phyloP scores from a whole-genome alignment of 2,888 invertebrate genomes.

The Cantharis lateralis region DNA sequence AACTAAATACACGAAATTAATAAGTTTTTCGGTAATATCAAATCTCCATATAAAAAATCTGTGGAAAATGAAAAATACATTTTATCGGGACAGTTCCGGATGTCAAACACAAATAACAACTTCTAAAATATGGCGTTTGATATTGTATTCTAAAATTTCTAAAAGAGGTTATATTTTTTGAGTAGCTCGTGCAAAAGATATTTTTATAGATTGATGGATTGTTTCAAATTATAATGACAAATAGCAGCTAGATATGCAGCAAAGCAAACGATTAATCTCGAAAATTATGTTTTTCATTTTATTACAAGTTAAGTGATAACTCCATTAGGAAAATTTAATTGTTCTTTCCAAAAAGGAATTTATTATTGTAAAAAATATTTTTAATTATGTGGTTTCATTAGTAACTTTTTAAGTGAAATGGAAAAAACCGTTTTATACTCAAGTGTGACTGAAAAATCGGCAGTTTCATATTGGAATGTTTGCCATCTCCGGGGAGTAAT shows the following conservation, averaged over 20 bases:
- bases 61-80: slow-evolving; percentile 2
- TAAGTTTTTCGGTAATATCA: neutral
- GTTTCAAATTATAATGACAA: neutral
- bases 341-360: neutral
- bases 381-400: neutral
- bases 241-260: neutral
- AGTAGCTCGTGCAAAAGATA: neutral
- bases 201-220: slow-evolving; percentile 1
- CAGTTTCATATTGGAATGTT: neutral
- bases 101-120: slow-evolving; percentile 3
- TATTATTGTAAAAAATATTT: neutral
- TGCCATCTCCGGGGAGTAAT: neutral
- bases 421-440: neutral
- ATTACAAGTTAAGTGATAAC: neutral
- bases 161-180: slow-evolving; percentile 1
- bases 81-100: slow-evolving; percentile 4
- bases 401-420: neutral
- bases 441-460: neutral
- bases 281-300: neutral
- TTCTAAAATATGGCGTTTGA: slow-evolving; percentile 2
- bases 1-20: neutral
- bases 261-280: neutral
- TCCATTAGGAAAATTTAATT: neutral
- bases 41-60: neutral
- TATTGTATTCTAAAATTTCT: slow-evolving; percentile 2